These are phyloP conservation scores for Hylaeus volcanicus DNA, from an alignment of 1,140 invertebrate genomes.

Conservation along the genomic window DNA sequence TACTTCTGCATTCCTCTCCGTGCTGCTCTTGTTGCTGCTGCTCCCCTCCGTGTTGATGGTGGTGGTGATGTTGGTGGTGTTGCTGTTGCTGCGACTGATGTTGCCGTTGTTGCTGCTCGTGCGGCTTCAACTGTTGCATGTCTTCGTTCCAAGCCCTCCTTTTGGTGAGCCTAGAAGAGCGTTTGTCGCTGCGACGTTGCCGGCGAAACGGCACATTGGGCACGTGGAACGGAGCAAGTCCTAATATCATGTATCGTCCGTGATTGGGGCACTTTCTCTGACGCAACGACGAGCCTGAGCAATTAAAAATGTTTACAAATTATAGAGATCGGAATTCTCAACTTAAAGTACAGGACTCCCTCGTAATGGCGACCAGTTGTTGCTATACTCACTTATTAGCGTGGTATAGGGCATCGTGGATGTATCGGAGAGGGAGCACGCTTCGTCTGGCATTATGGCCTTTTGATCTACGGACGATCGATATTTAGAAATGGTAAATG, in stretches of 20 bases:
- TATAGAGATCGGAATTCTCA: neutral
- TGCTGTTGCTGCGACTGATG: conserved; percentile 18
- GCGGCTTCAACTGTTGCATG: conserved; percentile 49
- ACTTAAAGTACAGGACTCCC: too few relatives aligned
- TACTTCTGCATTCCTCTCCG: conserved; percentile 70
- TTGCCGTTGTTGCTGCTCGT: conserved; percentile 42
- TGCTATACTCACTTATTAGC: conserved; percentile 88
- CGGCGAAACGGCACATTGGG: conserved; percentile 45
- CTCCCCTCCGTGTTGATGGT: conserved; percentile 7
- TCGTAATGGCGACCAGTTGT: neutral
- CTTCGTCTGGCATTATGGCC: conserved; percentile 82
- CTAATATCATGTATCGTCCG: conserved; percentile 76
- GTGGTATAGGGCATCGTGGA: conserved; percentile 88
- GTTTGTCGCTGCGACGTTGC: conserved; percentile 51
- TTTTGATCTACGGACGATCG: conserved; percentile 70
- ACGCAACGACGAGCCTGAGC: conserved; percentile 76
- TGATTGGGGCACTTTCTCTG: conserved; percentile 79
- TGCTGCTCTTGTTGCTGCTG: conserved; percentile 4
- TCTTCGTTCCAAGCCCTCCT: conserved; percentile 68
- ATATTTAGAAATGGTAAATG: neutral
- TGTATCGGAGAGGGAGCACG: conserved; percentile 81
- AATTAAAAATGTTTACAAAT: neutral
- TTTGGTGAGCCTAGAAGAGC: conserved; percentile 50
- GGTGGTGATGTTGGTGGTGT: conserved; percentile 42
- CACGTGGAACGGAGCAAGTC: conserved; percentile 53